phyloP scores from a whole-genome alignment of 2,797 vertebrate genomes.

The Myripristis murdjan region DNA sequence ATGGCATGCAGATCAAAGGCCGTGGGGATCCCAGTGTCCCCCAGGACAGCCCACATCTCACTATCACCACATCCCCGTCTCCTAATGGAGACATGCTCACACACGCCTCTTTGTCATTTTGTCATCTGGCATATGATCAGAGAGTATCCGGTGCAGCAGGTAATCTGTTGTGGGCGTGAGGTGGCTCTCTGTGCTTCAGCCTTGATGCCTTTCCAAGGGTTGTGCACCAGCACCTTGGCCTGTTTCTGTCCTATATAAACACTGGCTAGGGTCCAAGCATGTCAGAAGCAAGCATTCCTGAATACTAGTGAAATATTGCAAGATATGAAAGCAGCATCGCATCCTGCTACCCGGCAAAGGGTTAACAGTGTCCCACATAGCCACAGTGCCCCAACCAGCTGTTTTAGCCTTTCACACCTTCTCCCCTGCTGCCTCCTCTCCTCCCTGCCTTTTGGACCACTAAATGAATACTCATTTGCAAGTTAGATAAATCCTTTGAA shows the following conservation, averaged over 20 bases:
- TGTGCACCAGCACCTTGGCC: slow-evolving; percentile 63
- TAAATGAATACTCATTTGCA: slow-evolving; percentile 90
- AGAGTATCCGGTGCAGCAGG: slow-evolving; percentile 64
- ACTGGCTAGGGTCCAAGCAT: slow-evolving; percentile 57
- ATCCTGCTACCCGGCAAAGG: slow-evolving; percentile 51
- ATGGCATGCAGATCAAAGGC: slow-evolving; percentile 67
- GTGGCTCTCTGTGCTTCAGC: slow-evolving; percentile 46
- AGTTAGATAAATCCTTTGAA: slow-evolving; percentile 91
- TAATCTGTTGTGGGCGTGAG: slow-evolving; percentile 64
- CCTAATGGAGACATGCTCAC: slow-evolving; percentile 38
- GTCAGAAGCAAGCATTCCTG: slow-evolving; percentile 47
- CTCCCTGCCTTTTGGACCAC: slow-evolving; percentile 85
- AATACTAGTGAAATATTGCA: slow-evolving; percentile 39
- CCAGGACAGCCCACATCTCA: slow-evolving; percentile 51
- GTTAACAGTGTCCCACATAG: slow-evolving; percentile 79
- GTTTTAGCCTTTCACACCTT: slow-evolving; percentile 78
- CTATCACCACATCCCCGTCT: slow-evolving; percentile 31
- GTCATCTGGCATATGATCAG: slow-evolving; percentile 78
- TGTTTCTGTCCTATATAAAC: slow-evolving; percentile 60
- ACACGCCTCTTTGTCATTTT: slow-evolving; percentile 74
- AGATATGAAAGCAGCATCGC: slow-evolving; percentile 37
- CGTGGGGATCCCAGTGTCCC: slow-evolving; percentile 36
- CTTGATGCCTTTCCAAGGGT: slow-evolving; percentile 77
- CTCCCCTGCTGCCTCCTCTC: slow-evolving; percentile 74
- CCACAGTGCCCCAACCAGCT: slow-evolving; percentile 66